Evolutionary conservation across 2,888 invertebrate genomes (phyloP).

Genomic region (Rhingia campestris): DNA sequence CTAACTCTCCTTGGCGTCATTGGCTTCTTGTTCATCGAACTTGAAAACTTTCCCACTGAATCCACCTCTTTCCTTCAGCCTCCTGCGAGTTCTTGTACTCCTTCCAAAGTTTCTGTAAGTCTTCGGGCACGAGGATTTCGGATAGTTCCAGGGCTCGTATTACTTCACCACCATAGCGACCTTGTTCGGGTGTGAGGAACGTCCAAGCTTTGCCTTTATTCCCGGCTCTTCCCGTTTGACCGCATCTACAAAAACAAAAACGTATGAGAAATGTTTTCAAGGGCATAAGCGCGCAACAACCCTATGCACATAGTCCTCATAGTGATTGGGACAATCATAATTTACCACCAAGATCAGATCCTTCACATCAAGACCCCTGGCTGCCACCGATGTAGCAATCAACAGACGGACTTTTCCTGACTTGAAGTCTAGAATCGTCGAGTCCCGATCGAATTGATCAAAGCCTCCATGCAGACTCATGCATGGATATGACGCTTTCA

Average conservation of each 20-base stretch:
- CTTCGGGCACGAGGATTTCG: conserved; percentile 89
- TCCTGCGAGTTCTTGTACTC: conserved; percentile 94
- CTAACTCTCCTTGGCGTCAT: conserved; percentile 96
- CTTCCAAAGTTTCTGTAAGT: conserved; percentile 92
- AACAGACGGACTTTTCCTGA: conserved; percentile 95
- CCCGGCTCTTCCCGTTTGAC: conserved; percentile 94
- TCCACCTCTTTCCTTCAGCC: conserved; percentile 95
- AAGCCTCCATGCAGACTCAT: conserved; percentile 99
- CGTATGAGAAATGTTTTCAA: background rate
- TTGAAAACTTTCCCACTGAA: conserved; percentile 98
- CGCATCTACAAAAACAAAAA: conserved; percentile 87
- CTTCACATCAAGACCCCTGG: conserved; percentile 98
- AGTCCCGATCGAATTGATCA: conserved; percentile 99
- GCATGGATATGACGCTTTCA: conserved; percentile 98
- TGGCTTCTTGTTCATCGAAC: conserved; percentile 99
- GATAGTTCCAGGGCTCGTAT: conserved; percentile 95
- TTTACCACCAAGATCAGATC: conserved; percentile 98
- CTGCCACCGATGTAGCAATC: conserved; percentile 99
- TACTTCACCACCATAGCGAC: conserved; percentile 95
- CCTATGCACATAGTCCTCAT: conserved; percentile 99
- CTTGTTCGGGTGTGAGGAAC: conserved; percentile 97
- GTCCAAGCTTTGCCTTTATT: conserved; percentile 99
- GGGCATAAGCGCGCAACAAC: conserved; percentile 75
- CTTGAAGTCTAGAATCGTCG: conserved; percentile 98
- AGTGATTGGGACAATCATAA: conserved; percentile 99